Conservation (phyloP, 2,888 invertebrate genomes). For the Perizoma flavofasciatum region DNA sequence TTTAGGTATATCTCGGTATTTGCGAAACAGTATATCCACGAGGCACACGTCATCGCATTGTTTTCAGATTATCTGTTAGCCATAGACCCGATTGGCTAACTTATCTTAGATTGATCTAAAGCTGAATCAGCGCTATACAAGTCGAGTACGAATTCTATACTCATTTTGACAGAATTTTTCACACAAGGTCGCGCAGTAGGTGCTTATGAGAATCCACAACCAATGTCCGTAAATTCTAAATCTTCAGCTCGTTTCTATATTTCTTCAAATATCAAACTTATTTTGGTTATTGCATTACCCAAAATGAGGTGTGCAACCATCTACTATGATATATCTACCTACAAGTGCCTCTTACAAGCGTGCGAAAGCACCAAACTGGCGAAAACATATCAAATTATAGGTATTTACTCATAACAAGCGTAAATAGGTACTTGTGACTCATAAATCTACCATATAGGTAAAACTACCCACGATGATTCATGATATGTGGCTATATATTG, state of each 20-base stretch:
- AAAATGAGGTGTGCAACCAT: constrained; percentile 22
- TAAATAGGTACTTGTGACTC: constrained; percentile 18
- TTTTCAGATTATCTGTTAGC: constrained; percentile 16
- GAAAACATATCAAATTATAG: constrained; percentile 26
- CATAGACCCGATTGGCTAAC: not conserved
- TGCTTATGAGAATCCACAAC: too few relatives aligned
- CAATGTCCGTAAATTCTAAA: too few relatives aligned
- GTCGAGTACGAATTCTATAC: too few relatives aligned
- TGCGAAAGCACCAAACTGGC: constrained; percentile 21
- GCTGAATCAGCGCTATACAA: constrained; percentile 13
- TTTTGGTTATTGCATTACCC: constrained; percentile 26
- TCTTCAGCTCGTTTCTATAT: not conserved
- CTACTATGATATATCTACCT: constrained; percentile 8
- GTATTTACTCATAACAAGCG: constrained; percentile 21
- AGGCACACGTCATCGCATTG: constrained; percentile 19
- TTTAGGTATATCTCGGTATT: not conserved
- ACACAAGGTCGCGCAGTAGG: too few relatives aligned
- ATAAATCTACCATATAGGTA: constrained; percentile 9
- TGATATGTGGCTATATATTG: constrained; percentile 22
- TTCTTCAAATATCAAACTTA: constrained; percentile 24
- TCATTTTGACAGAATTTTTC: too few relatives aligned
- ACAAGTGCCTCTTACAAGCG: constrained; percentile 16
- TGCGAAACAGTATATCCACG: constrained; percentile 2
- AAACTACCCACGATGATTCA: constrained; percentile 17
- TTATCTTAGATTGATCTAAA: constrained; percentile 6